Evolutionary conservation across 2,113 vertebrate species (phyloP), one percentile per base, ranked within the genome.

Genomic region (Illadopsis cleaveri): DNA sequence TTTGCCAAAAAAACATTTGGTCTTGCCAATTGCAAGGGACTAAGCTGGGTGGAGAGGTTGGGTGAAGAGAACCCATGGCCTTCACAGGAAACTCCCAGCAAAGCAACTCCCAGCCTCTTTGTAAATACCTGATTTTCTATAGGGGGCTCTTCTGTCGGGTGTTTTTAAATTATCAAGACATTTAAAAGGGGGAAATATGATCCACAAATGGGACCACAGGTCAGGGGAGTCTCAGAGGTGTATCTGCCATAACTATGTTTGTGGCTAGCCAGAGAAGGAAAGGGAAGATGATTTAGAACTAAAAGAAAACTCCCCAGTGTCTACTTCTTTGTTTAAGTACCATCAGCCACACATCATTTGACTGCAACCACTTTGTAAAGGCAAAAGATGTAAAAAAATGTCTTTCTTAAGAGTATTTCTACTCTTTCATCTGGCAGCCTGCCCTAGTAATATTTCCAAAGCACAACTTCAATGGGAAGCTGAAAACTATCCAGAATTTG

Each of bases 391-490:
- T 51, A 42, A 82, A 92, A 82, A 80, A 45, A 48, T 65, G 30
- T 81, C 58, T 66, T 82, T 95, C 44, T 51, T 77, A 48, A 48
- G 22, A 60, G 14, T 21, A 3, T 70, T 51, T 35, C 51, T 45
- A 12, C 23, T 60, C 35, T 66, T 57, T 66, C 22, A n/a, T 71
- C 70, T 97, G 92, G 83, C 91, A 94, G 69, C 33, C 48, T 91
- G 53, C 82, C 80, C 48, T 68, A 64, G 35, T 54, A 77, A 44
- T 51, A 66, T 78, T 95, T 97, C 84, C 78, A 92, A 94, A 45
- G 82, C 80, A 95, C 89, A 96, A 93, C 58, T 90, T 96, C 89
- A 93, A 61, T 56, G 51, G 23, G 51, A 82, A 79, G 33, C 48
- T 88, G 82, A 95, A 95, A 96, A 93, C 44, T 69, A 37, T 69